Evolutionary conservation across 2,888 invertebrate genomes (phyloP).

Genomic region (Dorcus parallelipipedus): DNA sequence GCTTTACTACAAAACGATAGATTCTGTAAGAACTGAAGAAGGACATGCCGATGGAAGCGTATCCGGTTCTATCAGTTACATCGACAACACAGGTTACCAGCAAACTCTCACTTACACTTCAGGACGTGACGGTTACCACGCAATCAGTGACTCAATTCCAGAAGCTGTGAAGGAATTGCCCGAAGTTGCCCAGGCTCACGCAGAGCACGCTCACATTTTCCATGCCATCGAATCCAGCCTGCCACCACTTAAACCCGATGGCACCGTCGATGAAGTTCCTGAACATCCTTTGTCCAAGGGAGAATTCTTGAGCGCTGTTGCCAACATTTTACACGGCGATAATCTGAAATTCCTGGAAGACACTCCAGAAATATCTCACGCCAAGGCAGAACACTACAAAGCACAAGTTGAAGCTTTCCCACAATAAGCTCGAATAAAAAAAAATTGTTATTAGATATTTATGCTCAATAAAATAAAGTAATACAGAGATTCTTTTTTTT

Average conservation of each 20-base stretch:
- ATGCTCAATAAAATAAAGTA: not conserved
- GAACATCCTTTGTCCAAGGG: conserved; percentile 10
- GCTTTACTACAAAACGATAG: conserved; percentile 22
- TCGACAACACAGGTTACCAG: conserved; percentile 13
- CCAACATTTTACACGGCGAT: conserved; percentile 2
- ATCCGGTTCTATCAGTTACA: conserved; percentile 26
- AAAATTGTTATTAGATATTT: not conserved
- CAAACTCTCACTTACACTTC: no score
- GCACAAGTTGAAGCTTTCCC: conserved; percentile 20
- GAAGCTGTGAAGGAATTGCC: conserved; percentile 30
- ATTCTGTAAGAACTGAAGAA: conserved; percentile 25
- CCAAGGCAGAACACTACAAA: conserved; percentile 24
- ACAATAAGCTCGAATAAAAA: not conserved
- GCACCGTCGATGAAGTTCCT: conserved; percentile 8
- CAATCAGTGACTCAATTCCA: conserved; percentile 24
- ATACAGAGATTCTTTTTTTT: not conserved
- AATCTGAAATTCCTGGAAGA: conserved; percentile 18
- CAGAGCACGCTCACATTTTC: conserved; percentile 22
- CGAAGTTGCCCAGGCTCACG: conserved; percentile 32
- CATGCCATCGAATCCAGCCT: conserved; percentile 10
- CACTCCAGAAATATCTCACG: conserved; percentile 30
- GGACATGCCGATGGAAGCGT: conserved; percentile 24
- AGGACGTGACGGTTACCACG: not conserved
- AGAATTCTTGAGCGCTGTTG: conserved; percentile 3
- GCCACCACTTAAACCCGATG: conserved; percentile 6